Evolutionary conservation across 2,888 invertebrate species (phyloP).

Genomic region (Drosophila pseudotakahashii): DNA sequence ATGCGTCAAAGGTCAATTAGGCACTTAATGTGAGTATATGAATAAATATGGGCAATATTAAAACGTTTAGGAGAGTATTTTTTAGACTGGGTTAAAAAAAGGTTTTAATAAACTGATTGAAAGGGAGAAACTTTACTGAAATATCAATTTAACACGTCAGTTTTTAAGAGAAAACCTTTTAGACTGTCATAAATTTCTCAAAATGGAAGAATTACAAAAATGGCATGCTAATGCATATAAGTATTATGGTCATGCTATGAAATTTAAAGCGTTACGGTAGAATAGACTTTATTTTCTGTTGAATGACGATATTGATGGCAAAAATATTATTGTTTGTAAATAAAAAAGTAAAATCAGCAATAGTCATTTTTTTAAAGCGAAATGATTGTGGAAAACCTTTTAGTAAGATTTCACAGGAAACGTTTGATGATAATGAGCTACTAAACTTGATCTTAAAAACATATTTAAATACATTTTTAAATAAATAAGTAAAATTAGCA

Average conservation of each 20-base stretch:
- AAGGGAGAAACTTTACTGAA: background rate
- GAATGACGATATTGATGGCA: background rate
- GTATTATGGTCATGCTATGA: background rate
- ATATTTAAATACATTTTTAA: background rate
- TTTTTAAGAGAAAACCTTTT: background rate
- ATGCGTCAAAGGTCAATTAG: conserved; percentile 6
- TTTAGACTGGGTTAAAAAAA: background rate
- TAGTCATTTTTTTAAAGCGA: no score
- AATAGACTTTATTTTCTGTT: background rate
- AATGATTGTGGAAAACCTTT: background rate
- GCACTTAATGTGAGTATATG: background rate
- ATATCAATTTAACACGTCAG: background rate
- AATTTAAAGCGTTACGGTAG: conserved; percentile 2
- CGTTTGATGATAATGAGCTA: background rate
- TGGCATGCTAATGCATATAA: conserved; percentile 1
- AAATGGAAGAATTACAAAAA: background rate
- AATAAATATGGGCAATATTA: background rate
- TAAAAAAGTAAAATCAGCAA: background rate
- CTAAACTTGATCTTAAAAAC: background rate
- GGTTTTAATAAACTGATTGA: no score
- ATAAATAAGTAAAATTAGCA: background rate
- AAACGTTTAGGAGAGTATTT: background rate
- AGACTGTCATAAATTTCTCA: background rate
- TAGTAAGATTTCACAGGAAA: background rate
- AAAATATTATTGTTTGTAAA: background rate